phyloP scores from a whole-genome alignment of 2,113 vertebrate genomes.

The Meles meles region DNA sequence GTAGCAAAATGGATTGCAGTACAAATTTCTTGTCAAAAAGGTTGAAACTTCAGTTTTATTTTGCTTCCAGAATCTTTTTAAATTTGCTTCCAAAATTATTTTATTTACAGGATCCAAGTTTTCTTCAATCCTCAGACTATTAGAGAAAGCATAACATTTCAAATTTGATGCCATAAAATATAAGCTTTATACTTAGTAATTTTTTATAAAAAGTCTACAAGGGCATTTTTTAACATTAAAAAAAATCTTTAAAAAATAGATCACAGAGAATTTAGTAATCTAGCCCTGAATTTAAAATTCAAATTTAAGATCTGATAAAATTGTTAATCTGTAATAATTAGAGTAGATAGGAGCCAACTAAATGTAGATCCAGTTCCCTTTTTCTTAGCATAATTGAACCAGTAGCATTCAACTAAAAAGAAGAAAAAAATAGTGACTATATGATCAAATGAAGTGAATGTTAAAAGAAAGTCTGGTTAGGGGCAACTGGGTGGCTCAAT shows the following conservation, averaged over 20 bases:
- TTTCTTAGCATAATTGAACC: not conserved
- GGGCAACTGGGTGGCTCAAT: no score
- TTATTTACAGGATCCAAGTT: constrained; percentile 25
- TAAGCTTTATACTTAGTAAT: not conserved
- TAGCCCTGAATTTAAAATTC: constrained; percentile 20
- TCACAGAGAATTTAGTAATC: not conserved
- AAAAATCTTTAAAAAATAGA: not conserved
- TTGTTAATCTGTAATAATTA: constrained; percentile 19
- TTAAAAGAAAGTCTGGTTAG: not conserved
- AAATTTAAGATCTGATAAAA: constrained; percentile 13
- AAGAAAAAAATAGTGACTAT: not conserved
- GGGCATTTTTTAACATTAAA: constrained; percentile 18
- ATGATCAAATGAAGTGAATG: not conserved
- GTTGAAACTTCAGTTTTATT: constrained; percentile 6
- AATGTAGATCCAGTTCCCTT: not conserved
- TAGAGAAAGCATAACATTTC: not conserved
- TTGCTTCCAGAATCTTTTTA: constrained; percentile 18
- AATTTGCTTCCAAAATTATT: constrained; percentile 29
- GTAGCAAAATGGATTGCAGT: not conserved
- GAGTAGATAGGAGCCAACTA: not conserved
- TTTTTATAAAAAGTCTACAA: not conserved
- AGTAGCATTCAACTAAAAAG: not conserved
- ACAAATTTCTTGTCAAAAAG: constrained; percentile 15
- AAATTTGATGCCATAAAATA: not conserved
- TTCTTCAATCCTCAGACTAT: not conserved